phyloP scores from a whole-genome alignment of 2,888 invertebrate genomes.

The Malacosoma neustria region DNA sequence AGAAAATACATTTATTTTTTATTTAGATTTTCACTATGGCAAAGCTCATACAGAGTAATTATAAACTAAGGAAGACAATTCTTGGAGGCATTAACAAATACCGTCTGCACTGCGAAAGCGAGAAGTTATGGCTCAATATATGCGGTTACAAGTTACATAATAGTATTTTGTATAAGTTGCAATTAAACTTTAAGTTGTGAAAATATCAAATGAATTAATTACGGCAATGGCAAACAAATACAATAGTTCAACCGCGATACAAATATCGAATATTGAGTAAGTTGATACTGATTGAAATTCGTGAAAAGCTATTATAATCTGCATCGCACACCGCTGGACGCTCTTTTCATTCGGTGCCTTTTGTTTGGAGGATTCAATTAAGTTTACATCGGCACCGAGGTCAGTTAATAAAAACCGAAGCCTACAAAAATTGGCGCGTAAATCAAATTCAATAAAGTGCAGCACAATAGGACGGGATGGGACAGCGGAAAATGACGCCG shows the following conservation, averaged over 20 bases:
- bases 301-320: constrained; percentile 70
- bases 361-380: constrained; percentile 71
- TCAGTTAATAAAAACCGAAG: constrained; percentile 73
- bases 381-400: constrained; percentile 72
- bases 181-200: too few species aligned
- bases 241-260: constrained; percentile 50
- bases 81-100: too few species aligned
- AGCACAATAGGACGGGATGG: constrained; percentile 50
- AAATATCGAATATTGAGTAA: constrained; percentile 62
- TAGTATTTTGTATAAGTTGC: too few species aligned
- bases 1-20: too few species aligned
- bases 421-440: constrained; percentile 70
- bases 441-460: constrained; percentile 72
- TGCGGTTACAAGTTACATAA: too few species aligned
- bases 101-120: too few species aligned
- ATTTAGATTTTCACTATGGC: too few species aligned
- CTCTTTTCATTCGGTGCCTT: constrained; percentile 71
- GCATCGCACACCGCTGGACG: constrained; percentile 69
- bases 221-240: constrained; percentile 31
- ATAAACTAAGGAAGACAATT: too few species aligned
- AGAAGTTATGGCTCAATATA: too few species aligned
- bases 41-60: too few species aligned
- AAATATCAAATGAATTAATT: constrained; percentile 19
- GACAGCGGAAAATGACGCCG: constrained; percentile 49
- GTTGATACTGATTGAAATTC: constrained; percentile 67